A percentile compares a stretch with the other conserved stretches of the same genome.
Conservation (phyloP, 2,888 invertebrate species). For the Callinectes sapidus region DNA sequence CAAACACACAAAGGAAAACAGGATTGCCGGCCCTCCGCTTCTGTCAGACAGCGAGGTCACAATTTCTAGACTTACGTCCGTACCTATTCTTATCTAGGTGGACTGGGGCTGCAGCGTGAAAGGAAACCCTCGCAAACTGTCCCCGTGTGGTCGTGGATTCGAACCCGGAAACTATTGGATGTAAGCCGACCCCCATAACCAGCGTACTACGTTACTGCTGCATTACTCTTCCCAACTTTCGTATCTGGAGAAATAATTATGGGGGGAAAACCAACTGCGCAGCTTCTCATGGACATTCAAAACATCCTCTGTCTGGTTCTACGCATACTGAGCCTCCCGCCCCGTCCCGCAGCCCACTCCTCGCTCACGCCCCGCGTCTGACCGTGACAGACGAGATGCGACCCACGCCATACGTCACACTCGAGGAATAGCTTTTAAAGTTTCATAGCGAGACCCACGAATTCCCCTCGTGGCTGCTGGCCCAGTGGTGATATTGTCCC, state of each 20-base stretch:
- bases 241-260: not conserved
- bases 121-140: not conserved
- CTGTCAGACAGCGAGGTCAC: not conserved
- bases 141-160: not conserved
- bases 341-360: not conserved
- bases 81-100: not conserved
- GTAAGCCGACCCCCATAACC: not conserved
- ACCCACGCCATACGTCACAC: slow-evolving; percentile 28
- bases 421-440: slow-evolving; percentile 33
- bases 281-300: not conserved
- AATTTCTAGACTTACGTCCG: not conserved
- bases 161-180: not conserved
- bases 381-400: slow-evolving; percentile 8
- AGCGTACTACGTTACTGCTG: not conserved
- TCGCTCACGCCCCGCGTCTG: not conserved
- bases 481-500: slow-evolving; percentile 18
- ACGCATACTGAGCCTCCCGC: not conserved
- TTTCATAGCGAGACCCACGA: slow-evolving; percentile 6
- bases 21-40: not conserved
- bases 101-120: not conserved
- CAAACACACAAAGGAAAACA: not conserved
- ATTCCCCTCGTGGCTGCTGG: not conserved
- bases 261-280: not conserved
- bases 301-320: not conserved
- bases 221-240: not conserved